Evolutionary conservation across 2,888 invertebrate genomes (phyloP), one percentile per base, ranked within the genome.

Genomic region (Agrochola lota): DNA sequence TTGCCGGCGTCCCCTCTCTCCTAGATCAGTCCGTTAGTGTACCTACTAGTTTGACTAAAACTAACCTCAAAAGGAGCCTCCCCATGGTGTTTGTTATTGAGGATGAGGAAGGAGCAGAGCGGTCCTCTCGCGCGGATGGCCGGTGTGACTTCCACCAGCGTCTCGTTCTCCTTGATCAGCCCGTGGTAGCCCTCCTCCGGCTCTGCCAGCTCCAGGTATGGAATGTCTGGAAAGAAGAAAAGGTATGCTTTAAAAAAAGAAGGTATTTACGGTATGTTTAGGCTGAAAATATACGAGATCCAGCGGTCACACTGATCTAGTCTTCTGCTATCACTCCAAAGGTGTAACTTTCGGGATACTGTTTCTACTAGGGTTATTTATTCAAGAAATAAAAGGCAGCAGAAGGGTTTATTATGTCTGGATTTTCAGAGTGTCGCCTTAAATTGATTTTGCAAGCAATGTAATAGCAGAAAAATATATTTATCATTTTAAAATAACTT

Each of bases 1-100:
- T 99, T 88, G 98, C 97, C 26, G 99, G 99, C 84, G 99, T 99
- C 91, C 99, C 98, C 96, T 99, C 99, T 99, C 97, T 99, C 99
- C 90, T 98, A 98, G 91, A 99, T 98, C 94, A 99, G 97, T 62
- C 99, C 99, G 92, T 99, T 8, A 52, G 52, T 52, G 52, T 52
- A 52, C 52, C 20, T 52, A 20, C 52, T 52, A 23, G 55, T 55
- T 55, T 55, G 23, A 23, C 9, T 55, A 55, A 11, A 9, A 63
- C 94, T 93, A 89, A 98, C 98, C 97, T 98, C 98, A 94, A 99
- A 99, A n/a, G 99, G 99, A 84, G 99, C 98, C 93, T 99, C 99
- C 80, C 99, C 99, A 96, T 99, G 99, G 93, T 99, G 99, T 94
- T 99, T 98, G 95, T 99, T 99, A 97, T 99, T 99, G 80, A 98